phyloP scores from a whole-genome alignment of 2,113 vertebrate species.

The Cyprinodon tularosa region DNA sequence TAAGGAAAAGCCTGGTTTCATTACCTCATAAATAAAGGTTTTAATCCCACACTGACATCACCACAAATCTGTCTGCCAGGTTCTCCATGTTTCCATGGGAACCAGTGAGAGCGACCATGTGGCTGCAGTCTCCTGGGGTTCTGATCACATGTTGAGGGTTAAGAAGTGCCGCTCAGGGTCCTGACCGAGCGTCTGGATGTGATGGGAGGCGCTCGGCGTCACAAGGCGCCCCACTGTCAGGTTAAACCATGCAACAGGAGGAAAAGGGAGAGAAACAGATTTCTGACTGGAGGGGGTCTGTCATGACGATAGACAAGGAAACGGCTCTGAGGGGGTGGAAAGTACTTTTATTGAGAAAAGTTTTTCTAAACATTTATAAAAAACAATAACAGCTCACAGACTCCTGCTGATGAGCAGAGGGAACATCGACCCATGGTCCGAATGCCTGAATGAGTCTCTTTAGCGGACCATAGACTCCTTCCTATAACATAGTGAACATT shows the following conservation, averaged over 20 bases:
- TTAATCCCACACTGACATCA: too few relatives aligned
- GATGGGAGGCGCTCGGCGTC: not conserved
- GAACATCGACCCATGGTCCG: conserved; percentile 12
- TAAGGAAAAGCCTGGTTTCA: not conserved
- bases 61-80: not conserved
- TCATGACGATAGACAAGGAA: not conserved
- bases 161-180: not conserved
- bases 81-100: not conserved
- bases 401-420: not conserved
- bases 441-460: too few relatives aligned
- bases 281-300: not conserved
- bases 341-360: conserved; percentile 37
- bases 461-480: too few relatives aligned
- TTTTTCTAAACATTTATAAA: conserved; percentile 10
- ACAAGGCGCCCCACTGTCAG: not conserved
- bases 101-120: not conserved
- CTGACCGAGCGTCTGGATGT: not conserved
- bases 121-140: not conserved
- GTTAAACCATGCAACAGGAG: not conserved
- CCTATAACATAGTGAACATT: not conserved
- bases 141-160: conserved; percentile 1
- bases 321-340: not conserved
- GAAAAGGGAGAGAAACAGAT: not conserved
- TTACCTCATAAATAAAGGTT: not conserved
- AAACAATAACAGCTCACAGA: not conserved